Evolutionary conservation across 2,113 vertebrate genomes (phyloP), one percentile per base, ranked within the genome.

Genomic region (Acrocephalus arundinaceus): DNA sequence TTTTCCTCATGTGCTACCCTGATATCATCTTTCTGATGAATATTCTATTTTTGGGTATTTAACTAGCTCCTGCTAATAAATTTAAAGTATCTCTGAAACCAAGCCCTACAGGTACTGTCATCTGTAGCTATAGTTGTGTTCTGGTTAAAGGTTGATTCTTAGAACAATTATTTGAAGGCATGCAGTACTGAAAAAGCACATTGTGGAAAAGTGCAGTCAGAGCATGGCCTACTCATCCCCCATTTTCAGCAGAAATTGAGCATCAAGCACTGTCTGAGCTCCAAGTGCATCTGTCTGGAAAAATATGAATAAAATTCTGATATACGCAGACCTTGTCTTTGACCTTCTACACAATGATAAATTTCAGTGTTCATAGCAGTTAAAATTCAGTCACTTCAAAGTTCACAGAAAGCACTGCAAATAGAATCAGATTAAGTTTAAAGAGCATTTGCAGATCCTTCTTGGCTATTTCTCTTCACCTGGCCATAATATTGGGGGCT

Each of bases 331-430:
- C 35, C 78, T 85, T 59, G 35, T 48, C 77, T 93, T 73, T 96
- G 85, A 95, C 87, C 82, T 94, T 93, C 92, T 94, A 22, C 59
- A 61, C 58, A 84, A 63, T 41, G 72, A 94, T 83, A 90, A 95
- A 91, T 95, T 90, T 83, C 85, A 41, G 82, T 52, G 67, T 79
- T 77, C 75, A 49, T 3, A 79, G 71, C 66, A 85, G 70, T 33
- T 70, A 74, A 85, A 95, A 87, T 85, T 93, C 58, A 76, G 70
- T 82, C 45, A 65, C 67, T 94, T 91, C 85, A 87, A 96, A 95
- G 90, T 94, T 96, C 96, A 94, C 74, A 61, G 66, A 76, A 95
- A 54, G 49, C 92, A 91, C 74, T 94, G 90, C 74, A 97, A 97
- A 95, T 65, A 97, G 66, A 87, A 78, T 65, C 58, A 87, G 48